These are phyloP conservation scores for Osmoderma eremita DNA, from an alignment of 2,888 invertebrate species.

Conservation along the genomic window DNA sequence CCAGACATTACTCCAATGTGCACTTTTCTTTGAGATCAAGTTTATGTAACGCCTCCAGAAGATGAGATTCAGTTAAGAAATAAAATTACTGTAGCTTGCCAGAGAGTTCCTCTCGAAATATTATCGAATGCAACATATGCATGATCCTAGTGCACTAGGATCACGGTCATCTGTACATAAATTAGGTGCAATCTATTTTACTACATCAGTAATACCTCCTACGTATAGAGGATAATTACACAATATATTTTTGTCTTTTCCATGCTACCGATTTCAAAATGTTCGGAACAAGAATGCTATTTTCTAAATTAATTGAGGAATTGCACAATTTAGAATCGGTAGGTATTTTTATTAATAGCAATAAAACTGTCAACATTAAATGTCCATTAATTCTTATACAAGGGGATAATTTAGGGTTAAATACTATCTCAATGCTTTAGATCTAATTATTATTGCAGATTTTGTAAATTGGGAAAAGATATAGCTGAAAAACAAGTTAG, in stretches of 20 bases:
- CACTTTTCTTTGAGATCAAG: no score
- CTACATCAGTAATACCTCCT: constrained; percentile 44
- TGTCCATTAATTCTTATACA: not conserved
- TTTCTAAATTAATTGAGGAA: constrained; percentile 49
- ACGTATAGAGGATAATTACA: constrained; percentile 38
- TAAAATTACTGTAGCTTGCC: no score
- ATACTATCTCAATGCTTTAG: not conserved
- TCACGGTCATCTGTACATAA: constrained; percentile 40
- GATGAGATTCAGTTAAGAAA: no score
- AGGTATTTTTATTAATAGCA: constrained; percentile 46
- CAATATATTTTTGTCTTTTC: constrained; percentile 49
- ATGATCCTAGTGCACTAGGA: no score
- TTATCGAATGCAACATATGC: no score
- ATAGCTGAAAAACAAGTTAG: not conserved
- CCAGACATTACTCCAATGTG: no score
- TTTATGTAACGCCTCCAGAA: no score
- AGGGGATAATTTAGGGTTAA: not conserved
- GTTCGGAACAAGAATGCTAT: constrained; percentile 47
- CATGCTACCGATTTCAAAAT: constrained; percentile 50
- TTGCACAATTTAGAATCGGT: constrained; percentile 47
- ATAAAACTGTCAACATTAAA: not conserved
- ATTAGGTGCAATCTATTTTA: constrained; percentile 48
- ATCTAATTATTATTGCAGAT: not conserved
- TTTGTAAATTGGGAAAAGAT: not conserved
- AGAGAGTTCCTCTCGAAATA: no score